Percentiles rank a stretch among this genome's conserved stretches.
phyloP scores from a whole-genome alignment of 1,140 invertebrate genomes.

The Drosophila insularis region DNA sequence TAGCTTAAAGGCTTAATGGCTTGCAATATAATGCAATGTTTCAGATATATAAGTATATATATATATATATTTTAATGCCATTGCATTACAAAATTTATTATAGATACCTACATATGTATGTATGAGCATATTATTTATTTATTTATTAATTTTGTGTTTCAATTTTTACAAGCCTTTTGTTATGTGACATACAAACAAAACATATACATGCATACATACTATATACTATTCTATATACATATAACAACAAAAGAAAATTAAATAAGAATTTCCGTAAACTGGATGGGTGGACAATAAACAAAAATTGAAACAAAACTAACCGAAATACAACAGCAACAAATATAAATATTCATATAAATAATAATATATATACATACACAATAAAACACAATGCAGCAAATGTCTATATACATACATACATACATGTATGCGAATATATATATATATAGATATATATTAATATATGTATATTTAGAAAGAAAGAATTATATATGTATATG shows the following conservation, averaged over 20 bases:
- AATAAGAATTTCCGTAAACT: slow-evolving; percentile 77
- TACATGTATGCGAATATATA: slow-evolving; percentile 33
- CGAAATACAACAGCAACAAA: slow-evolving; percentile 25
- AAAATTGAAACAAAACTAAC: slow-evolving; percentile 52
- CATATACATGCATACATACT: background rate
- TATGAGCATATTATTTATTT: background rate
- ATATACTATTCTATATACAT: background rate
- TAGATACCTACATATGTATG: background rate
- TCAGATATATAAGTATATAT: background rate
- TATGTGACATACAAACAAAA: slow-evolving; percentile 13
- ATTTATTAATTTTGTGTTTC: slow-evolving; percentile 1
- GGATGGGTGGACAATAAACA: slow-evolving; percentile 82
- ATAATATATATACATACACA: slow-evolving; percentile 50
- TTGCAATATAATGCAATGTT: slow-evolving; percentile 2
- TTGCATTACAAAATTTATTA: slow-evolving; percentile 3
- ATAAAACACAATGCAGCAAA: slow-evolving; percentile 33
- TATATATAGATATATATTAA: too few species aligned
- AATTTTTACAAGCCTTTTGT: slow-evolving; percentile 16
- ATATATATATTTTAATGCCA: background rate
- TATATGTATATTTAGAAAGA: slow-evolving; percentile 26
- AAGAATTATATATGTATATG: slow-evolving; percentile 7
- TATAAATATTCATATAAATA: slow-evolving; percentile 74
- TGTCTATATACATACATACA: slow-evolving; percentile 36
- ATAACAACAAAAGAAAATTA: slow-evolving; percentile 52
- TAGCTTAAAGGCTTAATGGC: slow-evolving; percentile 5